phyloP scores from a whole-genome alignment of 2,888 invertebrate genomes.

The Trilocha varians region DNA sequence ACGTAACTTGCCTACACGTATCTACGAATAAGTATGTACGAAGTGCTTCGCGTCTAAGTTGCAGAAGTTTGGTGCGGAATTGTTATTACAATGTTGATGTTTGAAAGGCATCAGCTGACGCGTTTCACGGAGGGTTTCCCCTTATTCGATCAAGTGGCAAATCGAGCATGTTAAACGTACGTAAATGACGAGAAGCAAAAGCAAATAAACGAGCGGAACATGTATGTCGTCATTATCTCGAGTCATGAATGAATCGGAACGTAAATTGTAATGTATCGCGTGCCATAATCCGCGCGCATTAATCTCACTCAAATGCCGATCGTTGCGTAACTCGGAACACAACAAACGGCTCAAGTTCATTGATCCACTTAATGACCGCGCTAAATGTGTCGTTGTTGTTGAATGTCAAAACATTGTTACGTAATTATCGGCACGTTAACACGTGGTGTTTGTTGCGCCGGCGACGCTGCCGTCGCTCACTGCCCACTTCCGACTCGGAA shows the following conservation, averaged over 20 bases:
- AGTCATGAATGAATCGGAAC: slow-evolving; percentile 69
- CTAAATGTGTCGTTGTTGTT: slow-evolving; percentile 67
- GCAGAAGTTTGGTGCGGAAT: background rate
- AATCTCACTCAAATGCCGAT: slow-evolving; percentile 71
- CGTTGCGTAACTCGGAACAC: slow-evolving; percentile 59
- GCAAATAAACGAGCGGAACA: slow-evolving; percentile 57
- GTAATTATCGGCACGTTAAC: slow-evolving; percentile 55
- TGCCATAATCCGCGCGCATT: slow-evolving; percentile 71
- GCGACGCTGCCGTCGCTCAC: slow-evolving; percentile 18
- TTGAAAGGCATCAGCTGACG: too few relatives aligned
- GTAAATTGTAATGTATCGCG: slow-evolving; percentile 72
- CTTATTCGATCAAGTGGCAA: too few relatives aligned
- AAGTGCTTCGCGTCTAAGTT: background rate
- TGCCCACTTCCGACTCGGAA: slow-evolving; percentile 17
- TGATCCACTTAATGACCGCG: slow-evolving; percentile 69
- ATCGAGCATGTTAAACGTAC: slow-evolving; percentile 36
- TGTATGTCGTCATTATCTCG: slow-evolving; percentile 61
- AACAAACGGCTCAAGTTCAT: slow-evolving; percentile 70
- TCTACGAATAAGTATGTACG: slow-evolving; percentile 5
- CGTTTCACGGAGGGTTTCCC: slow-evolving; percentile 3
- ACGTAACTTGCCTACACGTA: slow-evolving; percentile 26
- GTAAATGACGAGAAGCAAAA: slow-evolving; percentile 32
- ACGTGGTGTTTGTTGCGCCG: slow-evolving; percentile 34
- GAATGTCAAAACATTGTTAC: slow-evolving; percentile 71
- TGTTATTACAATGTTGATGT: background rate